Evolutionary conservation across 1,140 invertebrate genomes (phyloP).

Genomic region (fruit fly (Drosophila melanogaster)): DNA sequence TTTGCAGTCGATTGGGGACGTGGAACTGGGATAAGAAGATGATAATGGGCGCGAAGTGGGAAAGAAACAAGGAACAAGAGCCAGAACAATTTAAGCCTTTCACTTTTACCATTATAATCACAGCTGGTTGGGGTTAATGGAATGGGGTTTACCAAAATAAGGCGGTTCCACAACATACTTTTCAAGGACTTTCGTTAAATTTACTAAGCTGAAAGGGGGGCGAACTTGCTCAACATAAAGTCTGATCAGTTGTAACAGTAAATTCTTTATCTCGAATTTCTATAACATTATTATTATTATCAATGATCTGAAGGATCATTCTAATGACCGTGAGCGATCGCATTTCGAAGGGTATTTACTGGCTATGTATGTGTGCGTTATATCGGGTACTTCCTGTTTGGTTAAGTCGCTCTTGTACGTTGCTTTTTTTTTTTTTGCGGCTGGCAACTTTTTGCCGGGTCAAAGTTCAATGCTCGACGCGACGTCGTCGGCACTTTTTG

Average conservation of each 20-base stretch:
- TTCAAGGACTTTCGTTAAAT: not conserved
- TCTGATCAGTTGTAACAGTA: too few relatives aligned
- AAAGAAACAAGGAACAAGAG: constrained; percentile 38
- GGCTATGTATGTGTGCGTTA: constrained; percentile 22
- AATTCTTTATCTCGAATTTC: not conserved
- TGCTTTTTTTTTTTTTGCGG: constrained; percentile 20
- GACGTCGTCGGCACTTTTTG: constrained; percentile 42
- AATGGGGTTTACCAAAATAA: not conserved
- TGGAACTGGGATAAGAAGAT: constrained; percentile 30
- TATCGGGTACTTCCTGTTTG: constrained; percentile 9
- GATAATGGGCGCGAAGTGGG: constrained; percentile 4
- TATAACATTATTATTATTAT: too few relatives aligned
- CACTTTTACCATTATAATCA: constrained; percentile 36
- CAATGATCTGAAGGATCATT: not conserved
- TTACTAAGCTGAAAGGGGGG: not conserved
- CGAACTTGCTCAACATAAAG: not conserved
- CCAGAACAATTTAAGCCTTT: constrained; percentile 40
- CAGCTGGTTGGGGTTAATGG: constrained; percentile 10
- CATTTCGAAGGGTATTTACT: not conserved
- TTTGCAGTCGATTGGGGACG: constrained; percentile 51
- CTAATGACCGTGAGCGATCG: not conserved
- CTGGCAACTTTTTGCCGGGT: constrained; percentile 25
- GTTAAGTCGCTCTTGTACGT: not conserved
- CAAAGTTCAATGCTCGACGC: constrained; percentile 52
- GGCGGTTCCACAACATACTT: not conserved